A percentile compares a stretch with the other conserved stretches of the same genome.
These are phyloP conservation scores for Diplazon laetatorius DNA, from an alignment of 2,888 invertebrate genomes.

Conservation along the genomic window DNA sequence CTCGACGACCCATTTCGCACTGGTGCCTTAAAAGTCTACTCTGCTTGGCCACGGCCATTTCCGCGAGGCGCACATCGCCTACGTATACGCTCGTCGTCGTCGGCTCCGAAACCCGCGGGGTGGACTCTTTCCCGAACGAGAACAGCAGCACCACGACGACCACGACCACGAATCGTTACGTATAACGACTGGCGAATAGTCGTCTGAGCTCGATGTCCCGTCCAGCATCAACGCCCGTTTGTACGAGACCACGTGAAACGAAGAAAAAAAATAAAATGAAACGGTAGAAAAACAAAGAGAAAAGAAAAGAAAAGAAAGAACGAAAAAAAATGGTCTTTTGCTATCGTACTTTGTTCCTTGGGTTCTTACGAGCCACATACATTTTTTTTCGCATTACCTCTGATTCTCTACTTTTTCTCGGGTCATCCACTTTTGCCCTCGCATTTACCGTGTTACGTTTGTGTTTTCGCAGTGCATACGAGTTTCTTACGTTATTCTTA, in stretches of 20 bases:
- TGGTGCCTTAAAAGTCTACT: conserved; percentile 64
- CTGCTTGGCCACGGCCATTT: conserved; percentile 60
- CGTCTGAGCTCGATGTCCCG: conserved; percentile 11
- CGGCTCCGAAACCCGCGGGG: no score
- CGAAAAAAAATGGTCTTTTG: not conserved
- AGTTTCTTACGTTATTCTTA: no score
- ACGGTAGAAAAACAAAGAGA: no score
- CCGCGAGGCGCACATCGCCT: conserved; percentile 26
- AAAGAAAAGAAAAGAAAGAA: conserved; percentile 13
- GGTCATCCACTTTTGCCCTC: not conserved
- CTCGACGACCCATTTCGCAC: conserved; percentile 65
- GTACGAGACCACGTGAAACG: conserved; percentile 11
- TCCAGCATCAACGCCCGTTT: conserved; percentile 33
- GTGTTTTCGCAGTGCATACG: not conserved
- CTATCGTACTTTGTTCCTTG: conserved; percentile 30
- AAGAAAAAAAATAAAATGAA: no score
- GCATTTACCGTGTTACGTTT: no score
- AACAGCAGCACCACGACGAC: no score
- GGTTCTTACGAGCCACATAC: not conserved
- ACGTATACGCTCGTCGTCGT: no score
- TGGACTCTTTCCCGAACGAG: no score
- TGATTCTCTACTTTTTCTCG: conserved; percentile 22
- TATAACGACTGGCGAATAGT: conserved; percentile 56
- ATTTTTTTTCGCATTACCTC: conserved; percentile 2
- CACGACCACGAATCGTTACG: conserved; percentile 60